These are phyloP conservation scores for Drosophila anomelani DNA, from an alignment of 2,888 invertebrate genomes.

Conservation along the genomic window DNA sequence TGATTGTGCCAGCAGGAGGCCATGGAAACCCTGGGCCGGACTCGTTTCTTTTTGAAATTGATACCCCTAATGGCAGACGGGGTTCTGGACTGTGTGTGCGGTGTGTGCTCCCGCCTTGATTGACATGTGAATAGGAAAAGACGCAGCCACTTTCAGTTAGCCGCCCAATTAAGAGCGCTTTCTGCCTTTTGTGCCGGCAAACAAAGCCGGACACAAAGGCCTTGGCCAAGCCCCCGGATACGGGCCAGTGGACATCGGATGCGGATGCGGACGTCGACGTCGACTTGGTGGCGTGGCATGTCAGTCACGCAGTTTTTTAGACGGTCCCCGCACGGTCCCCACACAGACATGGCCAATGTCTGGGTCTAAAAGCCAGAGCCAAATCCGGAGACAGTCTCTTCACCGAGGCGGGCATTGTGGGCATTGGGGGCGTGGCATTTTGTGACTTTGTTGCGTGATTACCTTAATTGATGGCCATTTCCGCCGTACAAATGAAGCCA, in stretches of 20 bases:
- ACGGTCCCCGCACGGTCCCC: constrained; percentile 53
- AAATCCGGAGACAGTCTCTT: constrained; percentile 14
- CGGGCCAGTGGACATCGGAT: constrained; percentile 41
- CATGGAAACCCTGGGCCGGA: constrained; percentile 15
- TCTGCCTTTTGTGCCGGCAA: constrained; percentile 72
- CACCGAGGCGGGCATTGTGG: background rate
- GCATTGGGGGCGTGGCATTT: constrained; percentile 61
- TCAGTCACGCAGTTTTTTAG: constrained; percentile 81
- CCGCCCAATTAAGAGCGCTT: constrained; percentile 77
- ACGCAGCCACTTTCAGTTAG: constrained; percentile 68
- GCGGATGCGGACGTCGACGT: constrained; percentile 40
- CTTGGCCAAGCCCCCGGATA: constrained; percentile 40
- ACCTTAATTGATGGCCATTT: constrained; percentile 80
- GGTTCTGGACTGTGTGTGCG: constrained; percentile 10
- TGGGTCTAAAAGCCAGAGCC: constrained; percentile 19
- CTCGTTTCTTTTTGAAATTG: constrained; percentile 62
- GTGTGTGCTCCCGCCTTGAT: constrained; percentile 57
- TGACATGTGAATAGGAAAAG: constrained; percentile 79
- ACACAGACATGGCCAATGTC: constrained; percentile 29
- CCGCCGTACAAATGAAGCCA: constrained; percentile 79
- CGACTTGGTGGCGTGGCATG: constrained; percentile 62
- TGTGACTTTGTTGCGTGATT: constrained; percentile 81
- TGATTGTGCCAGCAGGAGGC: constrained; percentile 71
- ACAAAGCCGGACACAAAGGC: constrained; percentile 73
- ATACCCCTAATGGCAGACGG: constrained; percentile 51